A percentile compares a stretch with the other conserved stretches of the same genome.
Conservation (phyloP, 2,797 vertebrate genomes). For the Babyrousa celebensis region DNA sequence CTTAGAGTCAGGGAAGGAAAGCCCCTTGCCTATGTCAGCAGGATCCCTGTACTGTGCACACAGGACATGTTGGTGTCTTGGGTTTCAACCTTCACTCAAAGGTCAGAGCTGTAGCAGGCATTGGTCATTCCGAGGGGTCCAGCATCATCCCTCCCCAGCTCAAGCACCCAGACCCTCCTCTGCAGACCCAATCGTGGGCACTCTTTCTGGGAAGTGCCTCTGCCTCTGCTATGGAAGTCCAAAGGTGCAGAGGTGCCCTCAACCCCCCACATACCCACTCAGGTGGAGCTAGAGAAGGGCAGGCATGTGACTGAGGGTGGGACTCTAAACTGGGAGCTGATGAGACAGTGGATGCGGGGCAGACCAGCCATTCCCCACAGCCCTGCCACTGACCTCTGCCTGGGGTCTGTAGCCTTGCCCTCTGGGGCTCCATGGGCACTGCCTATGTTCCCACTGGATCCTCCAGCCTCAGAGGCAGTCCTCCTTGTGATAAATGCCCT, state of each 20-base stretch:
- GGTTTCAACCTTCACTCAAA: neutral
- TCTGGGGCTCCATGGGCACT: rapidly evolving
- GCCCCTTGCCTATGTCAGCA: neutral
- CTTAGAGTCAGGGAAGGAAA: neutral
- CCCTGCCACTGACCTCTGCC: neutral
- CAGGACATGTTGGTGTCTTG: rapidly evolving
- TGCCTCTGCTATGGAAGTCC: neutral
- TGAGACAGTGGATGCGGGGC: neutral
- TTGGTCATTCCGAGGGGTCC: neutral
- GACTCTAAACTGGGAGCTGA: neutral
- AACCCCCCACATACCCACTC: rapidly evolving
- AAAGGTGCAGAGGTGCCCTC: neutral
- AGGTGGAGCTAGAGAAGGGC: neutral
- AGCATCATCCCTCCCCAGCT: neutral
- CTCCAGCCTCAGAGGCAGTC: neutral
- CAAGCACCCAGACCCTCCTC: neutral
- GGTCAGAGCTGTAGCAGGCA: too few species aligned
- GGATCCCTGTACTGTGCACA: neutral
- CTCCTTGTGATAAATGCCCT: neutral
- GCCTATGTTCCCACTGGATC: neutral
- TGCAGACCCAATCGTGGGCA: rapidly evolving
- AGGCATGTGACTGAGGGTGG: rapidly evolving
- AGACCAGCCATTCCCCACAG: neutral
- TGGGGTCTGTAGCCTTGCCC: rapidly evolving
- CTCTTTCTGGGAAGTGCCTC: neutral